Evolutionary conservation across 2,113 vertebrate genomes (phyloP), one percentile per base, ranked within the genome.

Genomic region (Indicator indicator): DNA sequence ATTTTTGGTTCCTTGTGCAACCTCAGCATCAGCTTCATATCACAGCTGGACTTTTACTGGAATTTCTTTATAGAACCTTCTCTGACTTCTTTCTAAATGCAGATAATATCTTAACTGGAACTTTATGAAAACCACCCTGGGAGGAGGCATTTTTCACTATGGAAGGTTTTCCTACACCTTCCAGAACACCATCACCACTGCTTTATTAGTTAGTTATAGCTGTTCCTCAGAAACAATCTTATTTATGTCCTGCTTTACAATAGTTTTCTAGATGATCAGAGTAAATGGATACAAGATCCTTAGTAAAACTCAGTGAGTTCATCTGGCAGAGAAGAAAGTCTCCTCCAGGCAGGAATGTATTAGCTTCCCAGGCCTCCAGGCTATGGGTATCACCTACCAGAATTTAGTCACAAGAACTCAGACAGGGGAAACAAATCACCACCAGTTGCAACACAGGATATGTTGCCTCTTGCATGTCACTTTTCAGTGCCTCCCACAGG

Each of bases 171-270:
- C 60, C 56, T 83, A 67, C 11, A 52, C 32, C 52, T 93, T 90
- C 76, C 64, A 80, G 56, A 71, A 56, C 27, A 80, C 19, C 32
- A 69, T 56, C 44, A 33, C 8, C 30, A 24, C 63, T 79, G n/a
- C 42, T 59, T 85, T 52, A 86, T 13, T 7, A 71, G 18, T 4
- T 46, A 33, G 54, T 79, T 52, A 16, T 2, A 84, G 68, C 36
- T 67, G 15, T 9, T 80, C 33, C n/a, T 85, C 81, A 33, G n/a
- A 76, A 84, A 59, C 2, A 1, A 21, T 18, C 0, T 1, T 13
- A 26, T 58, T 89, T 38, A n/a, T 6, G 9, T 72, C 50, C 20
- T 72, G 44, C 20, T 58, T 58, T 54, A 5, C 23, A 40, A 23
- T 21, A 36, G 28, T 74, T 48, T 73, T 63, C 36, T 46, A 71